Evolutionary conservation across 1,140 invertebrate genomes (phyloP), one percentile per base, ranked within the genome.

Genomic region (Nasonia giraulti): DNA sequence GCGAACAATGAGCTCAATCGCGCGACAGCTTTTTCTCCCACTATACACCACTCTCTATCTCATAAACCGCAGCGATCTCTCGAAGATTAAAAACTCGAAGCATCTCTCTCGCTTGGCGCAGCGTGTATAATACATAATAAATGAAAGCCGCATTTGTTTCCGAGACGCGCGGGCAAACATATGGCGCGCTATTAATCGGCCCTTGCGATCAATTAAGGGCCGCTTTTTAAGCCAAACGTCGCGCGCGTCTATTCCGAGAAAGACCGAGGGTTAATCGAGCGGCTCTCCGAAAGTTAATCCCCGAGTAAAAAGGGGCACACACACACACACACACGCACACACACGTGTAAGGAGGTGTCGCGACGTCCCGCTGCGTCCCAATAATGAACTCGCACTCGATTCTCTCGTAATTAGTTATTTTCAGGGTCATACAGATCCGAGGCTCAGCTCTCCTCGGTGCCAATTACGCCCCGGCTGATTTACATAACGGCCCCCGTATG

Each of bases 381-480:
- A 89, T 85, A 86, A 86, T 86, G 87, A 85, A 68, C 81, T 86
- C 85, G 83, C 84, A 86, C 85, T 87, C 87, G 89, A 88, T 88
- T 88, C 88, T 85, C 84, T 85, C 84, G 87, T 89, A 89, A 89
- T 89, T 89, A 88, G 87, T 87, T 90, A 89, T 88, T 90, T 90
- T 31, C 27, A 31, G 27, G 50, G 8, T 8, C 11, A 44, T 8
- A 27, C 27, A 27, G 27, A 78, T 7, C 50, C 44, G 17, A 5
- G 55, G 55, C 40, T 77, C 76, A 40, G 27, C 66, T 44, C 69
- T 69, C 90, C 5, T 90, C 89, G 87, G 89, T 89, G 90, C 91
- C 91, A 92, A 92, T 92, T 92, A 91, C 91, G 87, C 88, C 23
- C 5, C 7, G 85, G 85, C 89, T 91, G 88, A 92, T 92, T 93